Conservation (phyloP, 2,888 invertebrate species). For the Gortyna flavago region DNA sequence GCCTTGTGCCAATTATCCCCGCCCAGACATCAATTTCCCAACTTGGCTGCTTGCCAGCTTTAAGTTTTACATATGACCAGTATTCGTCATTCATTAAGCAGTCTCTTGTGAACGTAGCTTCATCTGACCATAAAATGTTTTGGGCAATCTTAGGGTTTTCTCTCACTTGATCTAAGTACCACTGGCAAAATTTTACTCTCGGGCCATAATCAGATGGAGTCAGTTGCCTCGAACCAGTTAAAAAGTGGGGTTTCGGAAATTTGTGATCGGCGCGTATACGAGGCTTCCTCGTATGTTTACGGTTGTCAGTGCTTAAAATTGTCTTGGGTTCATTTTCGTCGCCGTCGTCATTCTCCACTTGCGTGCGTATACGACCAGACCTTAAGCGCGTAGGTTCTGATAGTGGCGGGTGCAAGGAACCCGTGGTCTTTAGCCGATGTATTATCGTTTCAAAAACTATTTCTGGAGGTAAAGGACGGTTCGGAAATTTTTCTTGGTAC, state of each 20-base stretch:
- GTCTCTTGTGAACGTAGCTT: conserved; percentile 18
- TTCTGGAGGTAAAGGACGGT: conserved; percentile 27
- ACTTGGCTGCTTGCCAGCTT: neutral
- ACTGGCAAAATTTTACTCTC: conserved; percentile 29
- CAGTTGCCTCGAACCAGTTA: neutral
- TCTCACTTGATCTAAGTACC: conserved; percentile 22
- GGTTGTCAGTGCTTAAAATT: neutral
- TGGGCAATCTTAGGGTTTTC: conserved; percentile 6
- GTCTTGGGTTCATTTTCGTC: neutral
- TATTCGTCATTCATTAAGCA: conserved; percentile 7
- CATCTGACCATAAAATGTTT: conserved; percentile 31
- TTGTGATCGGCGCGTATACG: neutral
- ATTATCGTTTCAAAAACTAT: conserved; percentile 17
- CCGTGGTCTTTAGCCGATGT: conserved; percentile 13
- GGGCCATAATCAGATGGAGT: conserved; percentile 5
- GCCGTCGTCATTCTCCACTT: neutral
- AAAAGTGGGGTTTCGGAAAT: conserved; percentile 7
- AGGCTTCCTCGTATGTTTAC: neutral
- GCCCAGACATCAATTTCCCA: conserved; percentile 31
- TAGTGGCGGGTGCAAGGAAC: conserved; percentile 10
- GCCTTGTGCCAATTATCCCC: conserved; percentile 9
- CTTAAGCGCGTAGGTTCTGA: conserved; percentile 17
- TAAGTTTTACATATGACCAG: conserved; percentile 18
- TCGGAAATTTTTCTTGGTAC: conserved; percentile 18
- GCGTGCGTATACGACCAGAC: conserved; percentile 14